phyloP scores from a whole-genome alignment of 2,113 vertebrate genomes.

The Micromys minutus region DNA sequence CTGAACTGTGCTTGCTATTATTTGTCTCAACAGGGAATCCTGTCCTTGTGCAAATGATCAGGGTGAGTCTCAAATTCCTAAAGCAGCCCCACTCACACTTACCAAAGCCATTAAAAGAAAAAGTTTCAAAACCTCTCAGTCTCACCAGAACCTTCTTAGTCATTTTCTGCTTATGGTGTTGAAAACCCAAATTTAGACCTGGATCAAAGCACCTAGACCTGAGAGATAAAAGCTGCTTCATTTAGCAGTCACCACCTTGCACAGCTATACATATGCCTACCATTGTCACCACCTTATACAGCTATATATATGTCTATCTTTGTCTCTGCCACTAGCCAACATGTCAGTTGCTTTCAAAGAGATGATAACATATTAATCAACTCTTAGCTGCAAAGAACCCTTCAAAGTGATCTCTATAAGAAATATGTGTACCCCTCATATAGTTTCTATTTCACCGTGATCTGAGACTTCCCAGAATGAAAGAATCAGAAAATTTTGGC shows the following conservation, averaged over 20 bases:
- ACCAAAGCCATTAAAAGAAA: background rate
- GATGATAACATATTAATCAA: background rate
- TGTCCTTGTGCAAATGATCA: background rate
- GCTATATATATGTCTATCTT: background rate
- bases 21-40: background rate
- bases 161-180: background rate
- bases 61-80: background rate
- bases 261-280: background rate
- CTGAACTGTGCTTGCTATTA: background rate
- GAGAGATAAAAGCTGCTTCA: background rate
- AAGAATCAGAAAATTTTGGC: background rate
- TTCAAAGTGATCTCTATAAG: conserved; percentile 32
- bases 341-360: background rate
- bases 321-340: background rate
- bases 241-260: background rate
- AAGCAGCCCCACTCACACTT: background rate
- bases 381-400: background rate
- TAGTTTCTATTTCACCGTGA: background rate
- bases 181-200: background rate
- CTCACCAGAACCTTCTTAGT: background rate
- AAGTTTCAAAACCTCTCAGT: background rate
- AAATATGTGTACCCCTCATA: background rate
- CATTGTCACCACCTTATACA: background rate
- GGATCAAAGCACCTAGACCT: background rate
- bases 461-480: background rate